Evolutionary conservation across 2,888 invertebrate species (phyloP).

Genomic region (Acanthococcus lagerstroemiae): DNA sequence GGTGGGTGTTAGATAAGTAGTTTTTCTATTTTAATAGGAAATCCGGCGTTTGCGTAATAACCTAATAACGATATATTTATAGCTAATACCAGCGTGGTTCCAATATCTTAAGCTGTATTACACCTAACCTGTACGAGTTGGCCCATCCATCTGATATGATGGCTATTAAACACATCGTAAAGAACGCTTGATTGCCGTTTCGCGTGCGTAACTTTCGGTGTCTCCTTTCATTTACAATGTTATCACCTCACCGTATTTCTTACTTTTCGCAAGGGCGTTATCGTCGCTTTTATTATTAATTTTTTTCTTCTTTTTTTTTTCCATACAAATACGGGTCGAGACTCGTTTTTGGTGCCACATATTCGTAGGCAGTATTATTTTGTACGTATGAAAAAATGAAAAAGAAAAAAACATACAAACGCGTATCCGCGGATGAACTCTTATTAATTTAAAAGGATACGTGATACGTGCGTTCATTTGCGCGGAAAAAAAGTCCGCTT

Average conservation of each 20-base stretch:
- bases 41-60: slow-evolving; percentile 15
- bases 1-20: not conserved
- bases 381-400: no score
- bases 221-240: slow-evolving; percentile 6
- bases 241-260: not conserved
- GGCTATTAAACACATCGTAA: slow-evolving; percentile 16
- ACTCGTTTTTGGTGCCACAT: no score
- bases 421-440: not conserved
- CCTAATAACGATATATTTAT: slow-evolving; percentile 11
- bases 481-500: not conserved
- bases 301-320: no score
- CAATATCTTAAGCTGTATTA: slow-evolving; percentile 25
- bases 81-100: slow-evolving; percentile 11
- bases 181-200: slow-evolving; percentile 20
- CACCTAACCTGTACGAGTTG: slow-evolving; percentile 6
- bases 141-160: not conserved
- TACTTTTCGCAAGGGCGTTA: not conserved
- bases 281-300: no score
- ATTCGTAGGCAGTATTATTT: not conserved
- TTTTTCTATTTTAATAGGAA: not conserved
- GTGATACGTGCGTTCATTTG: not conserved
- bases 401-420: no score
- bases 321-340: no score
- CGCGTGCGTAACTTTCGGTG: slow-evolving; percentile 7
- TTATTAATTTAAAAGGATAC: slow-evolving; percentile 1